Conservation (phyloP, 2,113 vertebrate genomes). For the Balaenoptera acutorostrata region DNA sequence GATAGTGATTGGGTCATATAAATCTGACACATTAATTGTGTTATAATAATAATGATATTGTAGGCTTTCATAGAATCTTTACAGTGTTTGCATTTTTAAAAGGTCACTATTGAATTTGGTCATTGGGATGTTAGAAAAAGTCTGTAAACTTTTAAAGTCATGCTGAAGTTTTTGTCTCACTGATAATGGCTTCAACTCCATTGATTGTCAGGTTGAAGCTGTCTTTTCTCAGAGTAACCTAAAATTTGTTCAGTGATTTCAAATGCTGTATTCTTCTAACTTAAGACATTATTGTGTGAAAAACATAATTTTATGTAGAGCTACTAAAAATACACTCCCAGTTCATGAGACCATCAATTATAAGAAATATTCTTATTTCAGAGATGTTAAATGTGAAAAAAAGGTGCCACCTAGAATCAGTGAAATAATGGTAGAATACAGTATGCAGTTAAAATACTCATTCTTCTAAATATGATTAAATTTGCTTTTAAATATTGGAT, state of each 20-base stretch:
- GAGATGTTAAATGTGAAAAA: neutral
- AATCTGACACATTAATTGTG: neutral
- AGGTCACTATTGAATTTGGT: neutral
- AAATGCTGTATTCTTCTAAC: neutral
- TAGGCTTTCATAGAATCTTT: neutral
- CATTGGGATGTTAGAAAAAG: neutral
- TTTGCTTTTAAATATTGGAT: neutral
- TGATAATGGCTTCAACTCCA: neutral
- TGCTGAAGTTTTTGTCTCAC: neutral
- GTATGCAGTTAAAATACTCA: neutral
- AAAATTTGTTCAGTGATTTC: neutral
- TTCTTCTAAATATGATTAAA: neutral
- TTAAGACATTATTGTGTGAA: neutral
- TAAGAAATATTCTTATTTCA: neutral
- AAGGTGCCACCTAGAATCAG: neutral
- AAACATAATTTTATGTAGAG: slow-evolving; percentile 18
- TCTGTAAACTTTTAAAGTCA: neutral
- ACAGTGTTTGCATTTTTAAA: neutral
- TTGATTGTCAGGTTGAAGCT: neutral
- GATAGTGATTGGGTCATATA: neutral
- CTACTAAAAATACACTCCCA: neutral
- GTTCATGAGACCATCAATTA: neutral
- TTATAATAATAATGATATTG: neutral
- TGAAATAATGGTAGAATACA: neutral
- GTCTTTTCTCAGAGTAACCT: neutral